A percentile compares a stretch with the other conserved stretches of the same genome.
phyloP scores from a whole-genome alignment of 2,797 vertebrate genomes.

The Mastacembelus armatus region DNA sequence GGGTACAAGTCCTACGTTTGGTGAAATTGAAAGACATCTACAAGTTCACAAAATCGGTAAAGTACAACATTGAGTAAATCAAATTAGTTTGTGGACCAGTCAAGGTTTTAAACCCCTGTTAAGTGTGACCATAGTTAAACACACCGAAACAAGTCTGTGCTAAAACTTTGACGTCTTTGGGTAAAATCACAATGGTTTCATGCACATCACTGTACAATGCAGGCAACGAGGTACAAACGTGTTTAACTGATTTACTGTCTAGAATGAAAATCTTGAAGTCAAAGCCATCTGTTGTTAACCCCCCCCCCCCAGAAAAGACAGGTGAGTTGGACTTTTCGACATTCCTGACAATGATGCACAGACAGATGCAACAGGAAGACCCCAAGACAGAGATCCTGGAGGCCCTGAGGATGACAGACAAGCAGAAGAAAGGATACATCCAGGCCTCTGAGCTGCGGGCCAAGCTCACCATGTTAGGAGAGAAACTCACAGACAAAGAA shows the following conservation, averaged over 20 bases:
- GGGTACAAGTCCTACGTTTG: constrained; percentile 89
- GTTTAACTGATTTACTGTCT: no score
- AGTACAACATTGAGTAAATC: not conserved
- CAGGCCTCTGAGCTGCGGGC: constrained; percentile 87
- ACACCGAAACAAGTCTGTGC: not conserved
- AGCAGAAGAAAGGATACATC: constrained; percentile 90
- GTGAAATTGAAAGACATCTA: constrained; percentile 90
- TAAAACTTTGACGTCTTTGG: not conserved
- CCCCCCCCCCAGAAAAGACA: constrained; percentile 87
- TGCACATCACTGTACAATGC: not conserved
- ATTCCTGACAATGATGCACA: constrained; percentile 94
- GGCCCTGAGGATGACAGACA: constrained; percentile 93
- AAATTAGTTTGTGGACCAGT: not conserved
- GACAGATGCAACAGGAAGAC: constrained; percentile 93
- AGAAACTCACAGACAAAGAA: constrained; percentile 93
- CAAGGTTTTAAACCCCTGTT: not conserved
- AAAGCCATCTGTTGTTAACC: no score
- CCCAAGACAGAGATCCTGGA: constrained; percentile 91
- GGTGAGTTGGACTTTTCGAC: constrained; percentile 94
- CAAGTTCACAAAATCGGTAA: constrained; percentile 91
- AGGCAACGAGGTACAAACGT: not conserved
- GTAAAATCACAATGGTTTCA: not conserved
- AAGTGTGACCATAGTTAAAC: not conserved
- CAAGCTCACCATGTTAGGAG: constrained; percentile 92
- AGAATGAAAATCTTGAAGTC: not conserved